Evolutionary conservation across 2,113 vertebrate species (phyloP).

Genomic region (Salminus brasiliensis): DNA sequence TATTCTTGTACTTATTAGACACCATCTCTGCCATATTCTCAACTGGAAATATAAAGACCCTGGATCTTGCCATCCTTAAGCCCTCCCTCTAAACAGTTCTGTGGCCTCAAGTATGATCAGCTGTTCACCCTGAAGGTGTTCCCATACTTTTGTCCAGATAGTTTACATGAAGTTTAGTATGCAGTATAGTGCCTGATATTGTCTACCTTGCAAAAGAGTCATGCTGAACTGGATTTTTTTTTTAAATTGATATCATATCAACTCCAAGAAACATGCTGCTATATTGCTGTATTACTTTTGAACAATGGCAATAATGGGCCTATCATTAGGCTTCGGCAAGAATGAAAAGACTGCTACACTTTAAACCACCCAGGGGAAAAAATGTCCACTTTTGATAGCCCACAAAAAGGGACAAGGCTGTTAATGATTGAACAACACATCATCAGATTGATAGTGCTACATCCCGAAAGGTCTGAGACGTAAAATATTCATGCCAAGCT

Average conservation of each 20-base stretch:
- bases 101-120: too few relatives aligned
- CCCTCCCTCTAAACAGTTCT: too few relatives aligned
- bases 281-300: neutral
- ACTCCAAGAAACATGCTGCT: neutral
- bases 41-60: too few relatives aligned
- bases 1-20: too few relatives aligned
- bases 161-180: too few relatives aligned
- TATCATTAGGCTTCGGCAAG: neutral
- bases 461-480: constrained; percentile 92
- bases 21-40: too few relatives aligned
- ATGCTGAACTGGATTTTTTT: neutral
- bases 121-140: too few relatives aligned
- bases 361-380: constrained; percentile 39
- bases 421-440: constrained; percentile 92
- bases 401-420: constrained; percentile 74
- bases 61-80: too few relatives aligned
- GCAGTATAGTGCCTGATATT: too few relatives aligned
- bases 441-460: constrained; percentile 90
- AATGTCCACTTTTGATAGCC: constrained; percentile 80
- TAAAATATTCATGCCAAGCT: constrained; percentile 95
- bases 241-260: neutral
- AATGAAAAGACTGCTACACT: neutral
- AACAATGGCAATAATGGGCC: neutral
- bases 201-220: neutral
- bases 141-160: too few relatives aligned